Evolutionary conservation across 2,113 vertebrate species (phyloP), one percentile per base, ranked within the genome.

Genomic region (Macquaria ambigua): DNA sequence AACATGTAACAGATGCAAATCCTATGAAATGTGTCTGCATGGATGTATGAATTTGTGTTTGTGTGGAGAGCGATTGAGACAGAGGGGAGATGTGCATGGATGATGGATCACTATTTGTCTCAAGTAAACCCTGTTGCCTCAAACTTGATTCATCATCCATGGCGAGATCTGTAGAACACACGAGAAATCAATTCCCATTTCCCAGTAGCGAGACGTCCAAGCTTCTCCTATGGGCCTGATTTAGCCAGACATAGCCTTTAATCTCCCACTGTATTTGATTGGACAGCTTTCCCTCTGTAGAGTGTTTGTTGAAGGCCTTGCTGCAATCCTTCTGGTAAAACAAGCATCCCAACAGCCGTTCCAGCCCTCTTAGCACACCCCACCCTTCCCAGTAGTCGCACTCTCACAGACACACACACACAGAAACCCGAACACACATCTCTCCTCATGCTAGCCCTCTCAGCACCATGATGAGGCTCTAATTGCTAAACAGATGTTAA

Each of bases 131-230:
- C 76, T 74, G 76, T 90, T 87, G 73, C 85, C 87, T 92, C 79
- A 87, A 91, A 93, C 88, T 90, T 73, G 85, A 94, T 91, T 93
- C 87, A 89, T 94, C 82, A 78, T 82, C 81, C 74, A 77, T 64
- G 81, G 88, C 46, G 75, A 93, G 90, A 93, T 94, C 90, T 85
- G 83, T 83, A 77, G 78, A 79, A 82, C 91, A 89, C 90, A 91
- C 61, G 5, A 91, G 84, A 94, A 94, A 95, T 95, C 91, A 93
- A 96, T 96, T 95, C 93, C 91, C 85, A 86, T 93, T 90, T 94
- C 94, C 89, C 92, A 48, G 77, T 66, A 90, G 92, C 76, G 90
- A 89, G 83, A 86, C 70, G 74, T 86, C 79, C 74, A 79, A 78
- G 90, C 93, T 84, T 90, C 87, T 89, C 83, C 89, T 89, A 37